A percentile compares a stretch with the other conserved stretches of the same genome.
Evolutionary conservation across 2,113 vertebrate genomes (phyloP).

Genomic region (Alectura lathami): DNA sequence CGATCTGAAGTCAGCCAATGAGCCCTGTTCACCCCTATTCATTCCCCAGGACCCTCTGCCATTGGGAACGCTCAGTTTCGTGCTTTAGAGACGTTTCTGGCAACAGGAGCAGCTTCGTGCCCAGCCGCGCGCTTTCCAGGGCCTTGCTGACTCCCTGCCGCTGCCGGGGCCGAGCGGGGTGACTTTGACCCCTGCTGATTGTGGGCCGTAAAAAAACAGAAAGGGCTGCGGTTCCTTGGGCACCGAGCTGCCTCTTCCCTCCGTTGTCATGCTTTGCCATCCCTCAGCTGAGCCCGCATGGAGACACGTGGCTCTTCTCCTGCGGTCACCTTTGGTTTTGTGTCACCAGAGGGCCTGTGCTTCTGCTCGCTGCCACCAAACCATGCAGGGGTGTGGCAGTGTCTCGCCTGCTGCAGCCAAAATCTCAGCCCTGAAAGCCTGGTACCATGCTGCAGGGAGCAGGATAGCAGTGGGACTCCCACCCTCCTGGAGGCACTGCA

Average conservation of each 20-base stretch:
- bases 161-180: neutral
- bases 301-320: rapidly evolving
- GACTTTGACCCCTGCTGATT: conserved; percentile 5
- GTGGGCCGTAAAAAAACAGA: neutral
- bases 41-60: conserved; percentile 25
- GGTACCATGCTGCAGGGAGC: neutral
- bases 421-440: neutral
- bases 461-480: rapidly evolving
- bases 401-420: too few relatives aligned
- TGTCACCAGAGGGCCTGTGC: neutral
- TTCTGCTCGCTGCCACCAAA: neutral
- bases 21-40: conserved; percentile 12
- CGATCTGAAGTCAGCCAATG: conserved; percentile 50
- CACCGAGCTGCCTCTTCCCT: neutral
- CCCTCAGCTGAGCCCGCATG: too few relatives aligned
- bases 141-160: neutral
- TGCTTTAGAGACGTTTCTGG: conserved; percentile 50
- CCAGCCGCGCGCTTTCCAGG: rapidly evolving
- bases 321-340: neutral
- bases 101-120: neutral
- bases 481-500: neutral
- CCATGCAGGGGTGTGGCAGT: neutral
- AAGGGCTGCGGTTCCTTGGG: neutral
- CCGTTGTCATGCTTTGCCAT: too few relatives aligned
- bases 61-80: neutral